phyloP scores from a whole-genome alignment of 2,113 vertebrate species.

The Oriolus oriolus region DNA sequence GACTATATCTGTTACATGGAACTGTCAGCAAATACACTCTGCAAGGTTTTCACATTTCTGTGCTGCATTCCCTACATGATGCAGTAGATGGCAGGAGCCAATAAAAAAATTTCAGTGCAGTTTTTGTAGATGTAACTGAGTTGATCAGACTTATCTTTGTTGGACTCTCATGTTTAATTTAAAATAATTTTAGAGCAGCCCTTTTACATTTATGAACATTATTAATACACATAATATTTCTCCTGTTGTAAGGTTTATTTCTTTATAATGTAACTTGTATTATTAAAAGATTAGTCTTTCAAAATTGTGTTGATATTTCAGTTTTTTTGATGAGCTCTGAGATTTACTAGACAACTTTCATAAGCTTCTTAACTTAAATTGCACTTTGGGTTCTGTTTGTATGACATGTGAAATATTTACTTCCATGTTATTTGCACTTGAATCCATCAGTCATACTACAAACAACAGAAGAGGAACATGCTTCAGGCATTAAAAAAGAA shows the following conservation, averaged over 20 bases:
- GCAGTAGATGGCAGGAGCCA: constrained; percentile 56
- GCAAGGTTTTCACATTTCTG: not conserved
- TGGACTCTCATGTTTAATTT: constrained; percentile 18
- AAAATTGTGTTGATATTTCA: not conserved
- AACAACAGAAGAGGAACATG: not conserved
- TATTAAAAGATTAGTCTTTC: constrained; percentile 42
- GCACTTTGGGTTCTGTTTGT: not conserved
- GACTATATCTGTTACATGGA: not conserved
- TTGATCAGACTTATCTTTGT: not conserved
- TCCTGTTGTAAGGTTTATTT: not conserved
- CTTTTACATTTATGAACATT: not conserved
- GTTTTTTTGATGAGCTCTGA: not conserved
- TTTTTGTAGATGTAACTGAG: not conserved
- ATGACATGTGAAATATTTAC: not conserved
- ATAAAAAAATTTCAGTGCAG: not conserved
- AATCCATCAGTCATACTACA: not conserved
- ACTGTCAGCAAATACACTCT: not conserved
- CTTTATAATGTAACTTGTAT: constrained; percentile 10
- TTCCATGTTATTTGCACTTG: not conserved
- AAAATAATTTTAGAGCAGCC: not conserved
- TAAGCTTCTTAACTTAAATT: not conserved
- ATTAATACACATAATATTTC: not conserved
- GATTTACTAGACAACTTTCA: not conserved
- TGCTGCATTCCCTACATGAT: not conserved
- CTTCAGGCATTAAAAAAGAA: not conserved